A percentile compares a stretch with the other conserved stretches of the same genome.
Conservation (phyloP, 1,140 invertebrate genomes). For the Drosophila cardini region DNA sequence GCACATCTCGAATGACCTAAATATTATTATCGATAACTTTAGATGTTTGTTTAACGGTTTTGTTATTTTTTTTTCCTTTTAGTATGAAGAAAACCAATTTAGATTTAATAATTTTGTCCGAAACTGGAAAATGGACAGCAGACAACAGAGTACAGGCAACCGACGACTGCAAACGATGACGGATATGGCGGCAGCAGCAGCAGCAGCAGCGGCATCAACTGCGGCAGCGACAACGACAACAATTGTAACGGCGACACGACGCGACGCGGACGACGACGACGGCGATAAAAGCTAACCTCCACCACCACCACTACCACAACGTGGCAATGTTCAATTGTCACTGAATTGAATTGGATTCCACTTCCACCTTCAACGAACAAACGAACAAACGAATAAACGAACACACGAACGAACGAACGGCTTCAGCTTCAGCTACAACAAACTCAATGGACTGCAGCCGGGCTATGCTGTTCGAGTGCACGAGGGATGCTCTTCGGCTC, state of each 20-base stretch:
- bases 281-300: constrained; percentile 36
- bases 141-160: constrained; percentile 8
- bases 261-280: neutral
- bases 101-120: neutral
- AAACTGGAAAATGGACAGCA: constrained; percentile 1
- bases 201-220: neutral
- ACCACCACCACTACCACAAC: constrained; percentile 53
- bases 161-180: neutral
- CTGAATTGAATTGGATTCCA: constrained; percentile 51
- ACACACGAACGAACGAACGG: too few relatives aligned
- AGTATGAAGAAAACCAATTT: neutral
- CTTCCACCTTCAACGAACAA: constrained; percentile 33
- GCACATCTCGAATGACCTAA: neutral
- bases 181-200: neutral
- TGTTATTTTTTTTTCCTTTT: too few relatives aligned
- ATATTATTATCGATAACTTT: neutral
- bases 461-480: constrained; percentile 13
- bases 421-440: neutral
- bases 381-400: too few relatives aligned
- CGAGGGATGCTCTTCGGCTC: constrained; percentile 32
- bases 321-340: constrained; percentile 67
- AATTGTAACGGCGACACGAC: constrained; percentile 32
- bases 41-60: too few relatives aligned
- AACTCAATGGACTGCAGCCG: constrained; percentile 11
- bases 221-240: constrained; percentile 2